A percentile compares a stretch with the other conserved stretches of the same genome.
phyloP scores from a whole-genome alignment of 2,888 invertebrate species.

The Brachyptera putata region DNA sequence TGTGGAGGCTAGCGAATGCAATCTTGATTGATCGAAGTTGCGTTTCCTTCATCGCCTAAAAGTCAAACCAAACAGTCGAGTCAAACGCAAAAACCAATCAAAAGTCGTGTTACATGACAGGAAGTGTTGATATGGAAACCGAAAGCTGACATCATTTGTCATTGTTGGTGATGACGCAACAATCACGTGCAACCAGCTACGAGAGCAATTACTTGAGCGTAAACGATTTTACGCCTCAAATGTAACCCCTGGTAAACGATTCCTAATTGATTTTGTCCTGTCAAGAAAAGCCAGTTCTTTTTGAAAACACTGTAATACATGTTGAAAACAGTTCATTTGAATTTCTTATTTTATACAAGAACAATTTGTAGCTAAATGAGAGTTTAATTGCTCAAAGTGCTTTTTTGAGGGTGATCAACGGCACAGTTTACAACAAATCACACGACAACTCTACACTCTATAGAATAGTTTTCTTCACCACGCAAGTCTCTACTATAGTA shows the following conservation, averaged over 20 bases:
- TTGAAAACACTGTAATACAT: too few species aligned
- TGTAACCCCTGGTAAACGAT: background rate
- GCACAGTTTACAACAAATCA: too few species aligned
- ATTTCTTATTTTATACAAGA: too few species aligned
- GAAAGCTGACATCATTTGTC: background rate
- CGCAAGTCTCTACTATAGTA: too few species aligned
- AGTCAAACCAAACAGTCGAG: too few species aligned
- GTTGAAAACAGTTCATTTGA: too few species aligned
- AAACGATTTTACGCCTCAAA: slow-evolving; percentile 2
- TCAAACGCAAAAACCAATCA: slow-evolving; percentile 11
- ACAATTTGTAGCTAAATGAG: too few species aligned
- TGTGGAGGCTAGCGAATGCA: background rate
- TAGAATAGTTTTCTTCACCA: too few species aligned
- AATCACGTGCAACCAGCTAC: background rate
- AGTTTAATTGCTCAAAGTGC: too few species aligned
- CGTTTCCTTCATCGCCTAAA: background rate
- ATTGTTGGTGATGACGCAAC: background rate
- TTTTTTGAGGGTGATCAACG: too few species aligned
- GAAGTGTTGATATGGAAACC: slow-evolving; percentile 12
- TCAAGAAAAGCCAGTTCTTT: too few species aligned
- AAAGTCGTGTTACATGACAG: background rate
- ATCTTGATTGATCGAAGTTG: background rate
- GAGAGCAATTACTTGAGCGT: background rate
- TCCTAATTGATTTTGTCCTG: background rate
- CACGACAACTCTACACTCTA: too few species aligned